Base-by-base conservation (phyloP, 2,888 invertebrate genomes). In the Calameuta pallipes region DNA sequence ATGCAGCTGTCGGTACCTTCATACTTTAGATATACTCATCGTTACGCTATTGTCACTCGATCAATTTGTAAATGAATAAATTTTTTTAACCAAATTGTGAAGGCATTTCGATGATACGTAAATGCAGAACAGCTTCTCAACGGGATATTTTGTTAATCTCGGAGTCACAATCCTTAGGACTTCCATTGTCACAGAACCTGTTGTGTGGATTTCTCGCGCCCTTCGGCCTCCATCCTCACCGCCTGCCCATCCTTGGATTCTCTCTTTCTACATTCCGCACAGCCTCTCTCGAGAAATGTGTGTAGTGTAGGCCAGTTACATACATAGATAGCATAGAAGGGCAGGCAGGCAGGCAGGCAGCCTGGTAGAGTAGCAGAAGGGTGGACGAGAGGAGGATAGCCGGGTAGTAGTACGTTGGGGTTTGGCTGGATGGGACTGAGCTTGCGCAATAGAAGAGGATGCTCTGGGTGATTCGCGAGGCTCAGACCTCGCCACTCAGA, bases 381-480 rank as follows among this genome's bases (percentile, higher is more conserved):
- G 77, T 36, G 68, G 71, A 69, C 68, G 36, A 68, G 73, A 68
- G 73, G 68, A 74, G 78, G 76, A 37, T 76, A 41, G 41, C 15
- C 41, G 41, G 41, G 36, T 36, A 36, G 41, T 41, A 41, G 41
- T 41, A 41, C 41, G 41, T 35, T 76, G 79, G 74, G 76, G 70
- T 68, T 30, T 68, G 75, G 74, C 74, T 76, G 71, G 76, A 81
- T 75, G 76, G 35, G 33, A 74, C 56, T 37, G 78, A 80, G 81
- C 83, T 74, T 83, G 83, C 83, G 83, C 83, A 80, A 79, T 78
- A 77, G 78, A 31, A 81, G 31, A 70, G 75, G 70, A 79, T 70
- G 76, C 74, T 76, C 76, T 70, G 74, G 81, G 74, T 74, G 79
- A 75, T 69, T 68, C 76, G 41, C 73, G 76, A 76, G 70, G 69